Conservation (phyloP, 1,140 invertebrate species). For the Prorops nasuta region DNA sequence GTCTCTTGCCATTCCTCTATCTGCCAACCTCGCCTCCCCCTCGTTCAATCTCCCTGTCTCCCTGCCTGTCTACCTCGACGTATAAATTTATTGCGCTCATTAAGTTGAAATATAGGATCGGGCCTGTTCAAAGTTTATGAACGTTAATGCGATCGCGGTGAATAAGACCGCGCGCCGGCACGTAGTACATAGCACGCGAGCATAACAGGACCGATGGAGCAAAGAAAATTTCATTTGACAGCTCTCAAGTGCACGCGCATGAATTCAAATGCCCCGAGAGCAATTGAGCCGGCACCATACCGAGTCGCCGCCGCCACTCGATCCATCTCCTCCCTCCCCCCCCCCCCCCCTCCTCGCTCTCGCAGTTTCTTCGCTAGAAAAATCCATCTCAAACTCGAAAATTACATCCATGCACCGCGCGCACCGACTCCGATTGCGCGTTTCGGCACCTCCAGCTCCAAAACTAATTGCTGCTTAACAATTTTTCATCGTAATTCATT, state of each 20-base stretch:
- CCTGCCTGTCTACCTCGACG: constrained; percentile 31
- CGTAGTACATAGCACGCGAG: constrained; percentile 21
- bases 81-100: constrained; percentile 46
- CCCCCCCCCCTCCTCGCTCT: too few relatives aligned
- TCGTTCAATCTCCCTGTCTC: constrained; percentile 34
- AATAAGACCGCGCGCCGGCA: constrained; percentile 19
- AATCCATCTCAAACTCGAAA: too few relatives aligned
- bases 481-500: too few relatives aligned
- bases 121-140: constrained; percentile 41
- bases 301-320: too few relatives aligned
- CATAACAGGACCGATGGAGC: neutral
- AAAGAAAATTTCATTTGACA: constrained; percentile 19
- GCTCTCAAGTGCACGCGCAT: neutral
- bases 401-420: too few relatives aligned
- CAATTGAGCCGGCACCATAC: too few relatives aligned
- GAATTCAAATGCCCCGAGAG: neutral
- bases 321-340: too few relatives aligned
- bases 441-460: too few relatives aligned
- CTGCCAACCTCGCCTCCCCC: constrained; percentile 2
- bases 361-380: too few relatives aligned
- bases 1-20: constrained; percentile 7
- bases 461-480: too few relatives aligned
- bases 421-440: too few relatives aligned
- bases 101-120: constrained; percentile 41
- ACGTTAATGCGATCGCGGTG: constrained; percentile 37